Conservation (phyloP, 2,113 vertebrate species). For the Amazona vittata region DNA sequence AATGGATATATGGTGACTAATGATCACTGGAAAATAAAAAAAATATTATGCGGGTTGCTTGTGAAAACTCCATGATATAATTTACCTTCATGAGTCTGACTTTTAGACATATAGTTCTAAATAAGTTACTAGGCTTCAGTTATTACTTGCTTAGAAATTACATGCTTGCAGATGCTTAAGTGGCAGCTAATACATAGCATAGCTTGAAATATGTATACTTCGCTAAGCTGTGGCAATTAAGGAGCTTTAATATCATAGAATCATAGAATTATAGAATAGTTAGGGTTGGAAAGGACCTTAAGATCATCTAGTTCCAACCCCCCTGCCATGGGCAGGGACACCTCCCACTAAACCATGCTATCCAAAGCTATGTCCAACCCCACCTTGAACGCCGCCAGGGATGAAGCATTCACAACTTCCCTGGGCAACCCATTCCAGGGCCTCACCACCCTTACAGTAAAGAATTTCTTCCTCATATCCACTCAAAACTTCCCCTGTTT, state of each 20-base stretch:
- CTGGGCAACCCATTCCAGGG: too few relatives aligned
- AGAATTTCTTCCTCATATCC: too few relatives aligned
- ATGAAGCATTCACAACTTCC: too few relatives aligned
- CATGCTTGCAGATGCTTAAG: neutral
- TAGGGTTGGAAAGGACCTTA: too few relatives aligned
- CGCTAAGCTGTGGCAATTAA: neutral
- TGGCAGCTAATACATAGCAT: neutral
- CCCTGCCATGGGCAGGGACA: too few relatives aligned
- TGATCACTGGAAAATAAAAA: neutral
- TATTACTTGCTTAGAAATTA: neutral
- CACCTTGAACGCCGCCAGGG: too few relatives aligned
- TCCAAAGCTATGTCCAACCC: too few relatives aligned
- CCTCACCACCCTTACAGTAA: too few relatives aligned
- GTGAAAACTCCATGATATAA: neutral
- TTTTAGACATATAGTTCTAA: neutral
- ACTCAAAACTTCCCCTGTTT: too few relatives aligned
- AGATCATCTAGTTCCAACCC: too few relatives aligned
- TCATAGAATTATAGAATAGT: too few relatives aligned
- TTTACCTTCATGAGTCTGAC: neutral
- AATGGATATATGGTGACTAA: neutral
- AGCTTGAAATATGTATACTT: neutral
- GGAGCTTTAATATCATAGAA: neutral
- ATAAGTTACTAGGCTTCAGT: neutral
- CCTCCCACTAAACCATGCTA: too few relatives aligned
- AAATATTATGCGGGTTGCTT: neutral